Conservation (phyloP, 2,113 vertebrate species). For the Halichoeres trimaculatus region DNA sequence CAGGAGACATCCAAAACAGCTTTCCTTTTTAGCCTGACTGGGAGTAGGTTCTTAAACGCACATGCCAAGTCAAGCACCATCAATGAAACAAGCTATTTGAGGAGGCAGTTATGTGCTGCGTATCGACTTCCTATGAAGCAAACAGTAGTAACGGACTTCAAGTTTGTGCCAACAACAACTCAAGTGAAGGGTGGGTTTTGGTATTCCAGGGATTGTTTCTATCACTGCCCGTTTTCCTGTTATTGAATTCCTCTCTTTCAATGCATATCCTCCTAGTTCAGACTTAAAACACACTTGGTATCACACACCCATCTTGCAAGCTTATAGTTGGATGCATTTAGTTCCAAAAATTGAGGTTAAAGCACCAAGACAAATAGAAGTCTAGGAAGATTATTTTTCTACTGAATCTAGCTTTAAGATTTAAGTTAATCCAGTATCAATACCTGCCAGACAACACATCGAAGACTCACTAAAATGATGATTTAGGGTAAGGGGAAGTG, state of each 20-base stretch:
- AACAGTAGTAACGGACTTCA: constrained; percentile 70
- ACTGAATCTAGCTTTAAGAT: neutral
- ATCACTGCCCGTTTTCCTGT: constrained; percentile 85
- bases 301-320: constrained; percentile 42
- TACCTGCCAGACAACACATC: too few species aligned
- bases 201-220: constrained; percentile 84
- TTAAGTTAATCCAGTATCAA: neutral
- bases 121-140: constrained; percentile 59
- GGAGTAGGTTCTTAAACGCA: constrained; percentile 13
- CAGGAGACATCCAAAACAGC: neutral
- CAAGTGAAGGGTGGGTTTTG: constrained; percentile 80
- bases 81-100: constrained; percentile 34
- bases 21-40: neutral
- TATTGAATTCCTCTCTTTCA: constrained; percentile 84
- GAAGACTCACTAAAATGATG: too few species aligned
- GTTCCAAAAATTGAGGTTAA: constrained; percentile 25
- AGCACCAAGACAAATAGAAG: neutral
- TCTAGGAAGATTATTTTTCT: neutral
- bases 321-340: constrained; percentile 16
- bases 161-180: constrained; percentile 81
- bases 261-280: constrained; percentile 78
- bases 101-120: constrained; percentile 8
- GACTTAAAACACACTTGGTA: constrained; percentile 68
- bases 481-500: too few species aligned
- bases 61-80: constrained; percentile 20